Conservation (phyloP, 2,797 vertebrate genomes). For the Xenopus petersii region DNA sequence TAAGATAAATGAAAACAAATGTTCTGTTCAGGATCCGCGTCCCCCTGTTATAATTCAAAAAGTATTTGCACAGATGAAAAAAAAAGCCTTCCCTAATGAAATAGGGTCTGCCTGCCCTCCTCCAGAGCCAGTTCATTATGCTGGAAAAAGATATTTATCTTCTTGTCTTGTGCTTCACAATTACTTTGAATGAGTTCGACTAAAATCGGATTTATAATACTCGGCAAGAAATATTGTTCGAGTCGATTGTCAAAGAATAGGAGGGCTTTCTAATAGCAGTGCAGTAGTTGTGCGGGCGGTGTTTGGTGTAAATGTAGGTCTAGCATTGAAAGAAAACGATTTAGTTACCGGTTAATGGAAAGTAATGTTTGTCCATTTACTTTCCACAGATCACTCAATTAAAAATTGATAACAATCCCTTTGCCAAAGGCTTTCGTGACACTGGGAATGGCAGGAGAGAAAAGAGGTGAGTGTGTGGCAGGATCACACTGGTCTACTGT, state of each 20-base stretch:
- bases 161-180: too few species aligned
- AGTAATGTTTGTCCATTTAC: background rate
- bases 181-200: too few species aligned
- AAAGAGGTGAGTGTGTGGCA: conserved; percentile 78
- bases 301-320: too few species aligned
- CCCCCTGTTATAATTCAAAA: conserved; percentile 34
- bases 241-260: too few species aligned
- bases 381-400: conserved; percentile 80
- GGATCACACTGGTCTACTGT: background rate
- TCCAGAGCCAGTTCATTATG: too few species aligned
- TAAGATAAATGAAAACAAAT: conserved; percentile 42
- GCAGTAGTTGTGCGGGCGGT: too few species aligned
- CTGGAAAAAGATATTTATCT: too few species aligned
- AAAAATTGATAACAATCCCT: conserved; percentile 97
- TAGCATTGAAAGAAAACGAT: too few species aligned
- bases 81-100: conserved; percentile 11
- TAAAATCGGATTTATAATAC: too few species aligned
- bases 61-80: conserved; percentile 12
- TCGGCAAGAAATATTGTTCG: too few species aligned
- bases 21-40: conserved; percentile 9
- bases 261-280: too few species aligned
- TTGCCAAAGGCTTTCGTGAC: conserved; percentile 96
- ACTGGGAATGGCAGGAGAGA: conserved; percentile 92
- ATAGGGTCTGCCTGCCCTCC: background rate
- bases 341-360: too few species aligned